Evolutionary conservation across 2,888 invertebrate genomes (phyloP), one percentile per base, ranked within the genome.

Genomic region (Atherix ibis): DNA sequence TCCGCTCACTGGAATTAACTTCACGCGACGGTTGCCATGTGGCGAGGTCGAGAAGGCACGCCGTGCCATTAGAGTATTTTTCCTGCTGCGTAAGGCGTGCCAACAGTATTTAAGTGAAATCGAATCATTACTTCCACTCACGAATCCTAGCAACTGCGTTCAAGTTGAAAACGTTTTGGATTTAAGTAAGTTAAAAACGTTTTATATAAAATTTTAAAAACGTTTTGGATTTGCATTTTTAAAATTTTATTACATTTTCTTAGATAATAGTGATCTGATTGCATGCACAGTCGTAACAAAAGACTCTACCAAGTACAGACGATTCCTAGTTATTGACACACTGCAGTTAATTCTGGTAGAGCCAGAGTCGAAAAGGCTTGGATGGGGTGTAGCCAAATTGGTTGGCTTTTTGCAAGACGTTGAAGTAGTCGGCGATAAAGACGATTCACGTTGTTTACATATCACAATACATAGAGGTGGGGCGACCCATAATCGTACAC

Each of bases 371-470:
- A 84, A 85, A 50, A 71, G 85, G 37, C 67, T 97, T 16, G 98
- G 98, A 1, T 98, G 94, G 92, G 98, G 97, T 12, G 85, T 97
- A 3, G 94, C 94, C 0, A 89, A 92, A 58, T 77, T 97, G 44
- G 94, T 94, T 2, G 95, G 95, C 15, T 87, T 89, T 51, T 64
- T 97, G 27, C 80, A 95, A 69, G 95, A 98, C 57, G 81, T 95
- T 28, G 95, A 97, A 61, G 84, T 92, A 28, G 76, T 79, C 38
- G 91, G 94, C 2, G 97, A 97, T 54, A 92, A 94, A 53, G 91
- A 94, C 41, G 97, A 98, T 59, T 92, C 92, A 0, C 73, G 95
- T 5, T 91, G 92, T 49, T 70, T 98, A 15, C 91, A 94, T 53
- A 73, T 98, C 34, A 89, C 89, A 0, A 83, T 95, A 19, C 89